These are phyloP conservation scores for Oryzias dopingdopingensis DNA, from an alignment of 2,797 vertebrate genomes.

Conservation along the genomic window DNA sequence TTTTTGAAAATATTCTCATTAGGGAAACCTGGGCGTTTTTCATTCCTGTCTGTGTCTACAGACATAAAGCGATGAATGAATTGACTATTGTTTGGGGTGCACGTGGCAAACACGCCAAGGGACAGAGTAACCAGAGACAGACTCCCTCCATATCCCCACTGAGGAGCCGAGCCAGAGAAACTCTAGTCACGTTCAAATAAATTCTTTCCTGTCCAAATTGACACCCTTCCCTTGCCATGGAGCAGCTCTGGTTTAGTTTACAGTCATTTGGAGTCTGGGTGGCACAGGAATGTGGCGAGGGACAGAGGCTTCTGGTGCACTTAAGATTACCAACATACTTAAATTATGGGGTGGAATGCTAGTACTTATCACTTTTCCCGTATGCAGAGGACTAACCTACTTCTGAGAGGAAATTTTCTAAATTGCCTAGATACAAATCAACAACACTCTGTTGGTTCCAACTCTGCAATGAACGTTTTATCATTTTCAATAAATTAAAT, in stretches of 20 bases:
- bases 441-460: conserved; percentile 19
- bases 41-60: conserved; percentile 37
- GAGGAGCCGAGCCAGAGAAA: conserved; percentile 66
- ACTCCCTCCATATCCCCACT: conserved; percentile 65
- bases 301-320: conserved; percentile 51
- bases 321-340: conserved; percentile 57
- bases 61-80: conserved; percentile 67
- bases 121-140: conserved; percentile 67
- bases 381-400: conserved; percentile 38
- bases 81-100: conserved; percentile 71
- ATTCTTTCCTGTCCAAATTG: conserved; percentile 75
- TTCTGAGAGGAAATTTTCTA: conserved; percentile 36
- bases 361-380: conserved; percentile 46
- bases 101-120: conserved; percentile 60
- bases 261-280: conserved; percentile 73
- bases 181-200: conserved; percentile 74
- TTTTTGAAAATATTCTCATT: conserved; percentile 6
- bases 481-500: too few relatives aligned
- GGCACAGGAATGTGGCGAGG: conserved; percentile 68
- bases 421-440: conserved; percentile 44
- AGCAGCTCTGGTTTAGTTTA: conserved; percentile 67
- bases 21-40: conserved; percentile 29
- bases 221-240: conserved; percentile 72
- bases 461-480: conserved; percentile 26
- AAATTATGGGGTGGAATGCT: conserved; percentile 57